A percentile compares a stretch with the other conserved stretches of the same genome.
phyloP scores from a whole-genome alignment of 2,113 vertebrate species.

The Haemorhous mexicanus region DNA sequence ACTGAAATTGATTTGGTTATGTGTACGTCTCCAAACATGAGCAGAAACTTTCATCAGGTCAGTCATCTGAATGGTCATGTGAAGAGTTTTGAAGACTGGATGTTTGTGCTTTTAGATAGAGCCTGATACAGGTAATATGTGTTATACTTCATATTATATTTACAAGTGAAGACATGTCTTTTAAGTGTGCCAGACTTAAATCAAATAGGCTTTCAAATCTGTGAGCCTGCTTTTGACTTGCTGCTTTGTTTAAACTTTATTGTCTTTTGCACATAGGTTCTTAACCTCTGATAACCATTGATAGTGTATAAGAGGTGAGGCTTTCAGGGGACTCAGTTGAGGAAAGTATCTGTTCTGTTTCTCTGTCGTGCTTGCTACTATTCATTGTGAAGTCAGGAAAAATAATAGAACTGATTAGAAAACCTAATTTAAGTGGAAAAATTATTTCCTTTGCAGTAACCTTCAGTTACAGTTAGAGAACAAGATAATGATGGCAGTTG shows the following conservation, averaged over 20 bases:
- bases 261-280: neutral
- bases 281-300: neutral
- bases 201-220: neutral
- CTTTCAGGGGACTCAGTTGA: neutral
- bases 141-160: neutral
- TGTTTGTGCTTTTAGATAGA: neutral
- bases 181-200: neutral
- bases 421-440: neutral
- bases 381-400: neutral
- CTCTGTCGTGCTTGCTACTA: neutral
- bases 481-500: neutral
- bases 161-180: neutral
- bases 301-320: neutral
- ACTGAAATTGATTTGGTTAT: neutral
- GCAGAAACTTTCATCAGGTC: neutral
- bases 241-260: neutral
- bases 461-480: neutral
- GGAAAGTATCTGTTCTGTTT: neutral
- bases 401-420: neutral
- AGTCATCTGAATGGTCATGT: neutral
- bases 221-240: neutral
- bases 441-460: neutral
- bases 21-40: neutral
- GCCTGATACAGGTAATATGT: neutral
- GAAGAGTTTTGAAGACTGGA: neutral